Conservation (phyloP, 2,888 invertebrate genomes). For the Acanthosepion lycidas region DNA sequence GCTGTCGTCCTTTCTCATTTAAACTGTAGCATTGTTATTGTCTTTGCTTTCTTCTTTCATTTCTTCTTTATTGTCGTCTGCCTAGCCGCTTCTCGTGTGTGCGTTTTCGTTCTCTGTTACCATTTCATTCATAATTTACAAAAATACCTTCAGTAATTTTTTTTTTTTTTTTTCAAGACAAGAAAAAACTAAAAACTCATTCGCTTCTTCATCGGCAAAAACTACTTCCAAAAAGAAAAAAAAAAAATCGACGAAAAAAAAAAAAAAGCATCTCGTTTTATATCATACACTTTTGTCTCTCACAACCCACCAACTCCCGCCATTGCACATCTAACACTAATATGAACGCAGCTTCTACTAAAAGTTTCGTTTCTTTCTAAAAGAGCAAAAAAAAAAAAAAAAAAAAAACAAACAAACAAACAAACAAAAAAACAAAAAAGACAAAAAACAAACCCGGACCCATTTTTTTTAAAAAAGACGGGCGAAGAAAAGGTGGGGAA, state of each 20-base stretch:
- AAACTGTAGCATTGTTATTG: background rate
- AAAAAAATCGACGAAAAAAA: background rate
- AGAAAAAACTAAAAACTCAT: background rate
- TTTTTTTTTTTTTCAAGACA: background rate
- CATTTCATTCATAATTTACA: background rate
- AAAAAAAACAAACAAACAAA: too few species aligned
- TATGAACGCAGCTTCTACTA: background rate
- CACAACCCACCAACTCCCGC: background rate
- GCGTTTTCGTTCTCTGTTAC: background rate
- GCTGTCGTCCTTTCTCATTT: background rate
- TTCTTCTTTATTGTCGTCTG: background rate
- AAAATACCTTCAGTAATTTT: background rate
- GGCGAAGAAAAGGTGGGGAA: background rate
- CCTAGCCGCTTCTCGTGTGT: slow-evolving; percentile 33
- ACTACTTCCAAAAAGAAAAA: background rate
- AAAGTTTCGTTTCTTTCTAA: background rate
- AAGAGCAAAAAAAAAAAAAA: background rate
- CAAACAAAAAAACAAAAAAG: too few species aligned
- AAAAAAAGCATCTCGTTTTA: background rate
- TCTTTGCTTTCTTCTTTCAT: background rate
- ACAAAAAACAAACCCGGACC: too few species aligned
- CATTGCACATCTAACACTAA: background rate
- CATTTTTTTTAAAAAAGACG: background rate
- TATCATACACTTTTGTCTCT: background rate
- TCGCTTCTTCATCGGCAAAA: background rate